These are phyloP conservation scores for Camelus dromedarius DNA, from an alignment of 2,113 vertebrate species.

Conservation along the genomic window DNA sequence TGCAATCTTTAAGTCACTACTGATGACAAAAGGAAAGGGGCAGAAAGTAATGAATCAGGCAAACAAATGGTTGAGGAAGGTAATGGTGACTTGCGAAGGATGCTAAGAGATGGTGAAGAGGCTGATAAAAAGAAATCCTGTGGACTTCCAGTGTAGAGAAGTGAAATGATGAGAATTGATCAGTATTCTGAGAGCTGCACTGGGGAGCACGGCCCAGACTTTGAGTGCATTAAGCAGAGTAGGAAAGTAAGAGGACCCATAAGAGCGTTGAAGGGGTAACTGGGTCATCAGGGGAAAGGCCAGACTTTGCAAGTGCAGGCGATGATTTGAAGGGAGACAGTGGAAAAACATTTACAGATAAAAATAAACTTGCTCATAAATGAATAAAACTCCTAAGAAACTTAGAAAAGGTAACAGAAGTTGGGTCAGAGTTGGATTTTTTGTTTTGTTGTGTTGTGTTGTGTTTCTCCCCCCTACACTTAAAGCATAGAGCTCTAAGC, in stretches of 20 bases:
- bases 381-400: neutral
- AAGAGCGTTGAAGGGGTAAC: neutral
- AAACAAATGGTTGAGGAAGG: neutral
- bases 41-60: slow-evolving; percentile 4
- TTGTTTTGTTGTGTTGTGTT: neutral
- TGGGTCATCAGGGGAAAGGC: neutral
- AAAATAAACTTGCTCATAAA: neutral
- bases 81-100: neutral
- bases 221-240: neutral
- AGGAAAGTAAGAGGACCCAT: neutral
- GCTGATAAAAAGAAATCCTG: neutral
- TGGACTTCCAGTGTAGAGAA: neutral
- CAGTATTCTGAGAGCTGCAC: neutral
- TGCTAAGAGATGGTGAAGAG: neutral
- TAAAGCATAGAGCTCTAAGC: neutral
- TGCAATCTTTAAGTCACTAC: neutral
- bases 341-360: neutral
- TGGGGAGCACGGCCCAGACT: neutral
- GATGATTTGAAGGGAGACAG: neutral
- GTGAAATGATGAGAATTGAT: neutral
- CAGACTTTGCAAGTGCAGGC: neutral
- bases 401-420: neutral
- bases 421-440: neutral
- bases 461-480: neutral
- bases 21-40: neutral